Percentiles rank a stretch among this genome's conserved stretches.
phyloP scores from a whole-genome alignment of 1,140 invertebrate genomes.

The Tetragnatha versicolor region DNA sequence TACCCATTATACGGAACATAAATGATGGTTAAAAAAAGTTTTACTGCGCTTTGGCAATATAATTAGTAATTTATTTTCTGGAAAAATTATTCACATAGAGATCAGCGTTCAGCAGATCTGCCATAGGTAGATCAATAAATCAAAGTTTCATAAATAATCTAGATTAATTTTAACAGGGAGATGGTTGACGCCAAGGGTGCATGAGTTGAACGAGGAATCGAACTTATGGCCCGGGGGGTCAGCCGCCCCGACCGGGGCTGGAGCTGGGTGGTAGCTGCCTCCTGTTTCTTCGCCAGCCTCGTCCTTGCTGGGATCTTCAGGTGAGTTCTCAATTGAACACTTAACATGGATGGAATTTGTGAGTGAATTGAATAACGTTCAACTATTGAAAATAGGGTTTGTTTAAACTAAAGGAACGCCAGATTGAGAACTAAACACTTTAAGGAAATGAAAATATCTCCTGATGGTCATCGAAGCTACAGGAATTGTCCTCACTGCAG shows the following conservation, averaged over 20 bases:
- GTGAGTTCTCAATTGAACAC: neutral
- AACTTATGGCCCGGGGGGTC: no score
- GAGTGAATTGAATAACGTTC: neutral
- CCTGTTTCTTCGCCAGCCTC: conserved; percentile 32
- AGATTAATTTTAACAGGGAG: no score
- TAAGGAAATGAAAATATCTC: neutral
- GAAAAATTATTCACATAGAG: no score
- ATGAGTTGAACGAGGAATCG: no score
- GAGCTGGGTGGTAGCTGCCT: conserved; percentile 33
- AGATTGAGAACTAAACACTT: neutral
- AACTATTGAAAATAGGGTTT: neutral
- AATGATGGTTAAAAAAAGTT: no score
- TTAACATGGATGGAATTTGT: neutral
- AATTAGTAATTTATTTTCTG: no score
- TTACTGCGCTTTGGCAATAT: no score
- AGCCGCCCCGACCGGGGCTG: conserved; percentile 23
- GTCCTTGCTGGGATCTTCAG: conserved; percentile 27
- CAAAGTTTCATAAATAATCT: no score
- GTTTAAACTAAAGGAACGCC: neutral
- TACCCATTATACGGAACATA: no score
- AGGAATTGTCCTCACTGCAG: neutral
- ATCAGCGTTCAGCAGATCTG: no score
- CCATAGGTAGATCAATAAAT: no score
- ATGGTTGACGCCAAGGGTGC: no score
- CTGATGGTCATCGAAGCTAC: neutral